Conservation (phyloP, 2,797 vertebrate genomes). For the Philypnodon macrostomus region DNA sequence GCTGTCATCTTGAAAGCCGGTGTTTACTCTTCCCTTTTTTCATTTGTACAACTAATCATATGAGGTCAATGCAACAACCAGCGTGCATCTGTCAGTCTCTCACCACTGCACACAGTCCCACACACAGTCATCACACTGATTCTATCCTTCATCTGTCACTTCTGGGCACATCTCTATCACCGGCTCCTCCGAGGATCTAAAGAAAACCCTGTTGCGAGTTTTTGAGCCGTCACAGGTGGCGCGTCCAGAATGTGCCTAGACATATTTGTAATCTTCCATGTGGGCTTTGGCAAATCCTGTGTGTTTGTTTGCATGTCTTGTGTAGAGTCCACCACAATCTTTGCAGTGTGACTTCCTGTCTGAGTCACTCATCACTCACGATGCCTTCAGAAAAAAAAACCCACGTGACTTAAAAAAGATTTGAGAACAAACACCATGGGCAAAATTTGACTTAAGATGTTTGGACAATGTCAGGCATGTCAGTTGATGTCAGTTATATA, state of each 20-base stretch:
- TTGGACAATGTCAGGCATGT: conserved; percentile 52
- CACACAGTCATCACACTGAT: conserved; percentile 18
- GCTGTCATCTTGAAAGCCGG: too few relatives aligned
- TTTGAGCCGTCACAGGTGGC: conserved; percentile 61
- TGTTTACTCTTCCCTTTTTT: too few relatives aligned
- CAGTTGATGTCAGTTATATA: conserved; percentile 56
- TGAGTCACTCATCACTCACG: conserved; percentile 53
- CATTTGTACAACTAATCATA: too few relatives aligned
- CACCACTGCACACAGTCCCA: conserved; percentile 6
- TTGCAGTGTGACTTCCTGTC: conserved; percentile 36
- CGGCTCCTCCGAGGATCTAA: conserved; percentile 44
- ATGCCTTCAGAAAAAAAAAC: conserved; percentile 19
- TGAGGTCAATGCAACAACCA: too few relatives aligned
- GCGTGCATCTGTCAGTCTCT: conserved; percentile 29
- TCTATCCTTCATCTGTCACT: conserved; percentile 26
- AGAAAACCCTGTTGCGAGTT: conserved; percentile 22
- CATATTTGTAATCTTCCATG: conserved; percentile 48
- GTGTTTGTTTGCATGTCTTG: conserved; percentile 23
- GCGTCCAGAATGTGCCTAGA: conserved; percentile 55
- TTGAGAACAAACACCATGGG: conserved; percentile 56
- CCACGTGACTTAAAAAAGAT: conserved; percentile 46
- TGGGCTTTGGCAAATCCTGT: conserved; percentile 50
- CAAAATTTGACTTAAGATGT: conserved; percentile 45
- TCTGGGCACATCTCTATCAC: conserved; percentile 25
- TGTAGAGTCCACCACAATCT: conserved; percentile 24